Evolutionary conservation across 2,888 invertebrate species (phyloP), one percentile per base, ranked within the genome.

Genomic region (Palloptera scutellata): DNA sequence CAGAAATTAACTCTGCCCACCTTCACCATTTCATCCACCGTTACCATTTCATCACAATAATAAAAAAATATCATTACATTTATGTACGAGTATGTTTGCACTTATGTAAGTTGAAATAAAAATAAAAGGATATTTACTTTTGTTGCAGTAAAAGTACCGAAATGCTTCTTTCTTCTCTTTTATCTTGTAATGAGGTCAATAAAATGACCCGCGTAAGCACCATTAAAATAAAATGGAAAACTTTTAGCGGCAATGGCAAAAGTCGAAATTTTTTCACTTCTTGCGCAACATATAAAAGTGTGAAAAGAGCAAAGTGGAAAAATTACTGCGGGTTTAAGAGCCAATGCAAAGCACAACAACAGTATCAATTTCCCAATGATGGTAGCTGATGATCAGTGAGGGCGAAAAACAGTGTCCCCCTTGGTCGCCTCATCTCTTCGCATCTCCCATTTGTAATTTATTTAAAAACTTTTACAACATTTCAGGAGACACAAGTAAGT

Each of bases 131-230:
- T 64, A 64, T 48, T 51, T 57, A 19, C 57, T 57, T 15, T 30
- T 41, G 30, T 17, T n/a, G 57, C 57, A 57, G 57, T 64, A 64
- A 64, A 63, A 64, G 55, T 57, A n/a, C n/a, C n/a, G 55, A 57
- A 53, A 65, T 53, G 54, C 51, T 53, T n/a, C n/a, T n/a, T 41
- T 43, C 57, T 66, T 55, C 61, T 66, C 61, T 67, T 67, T 66
- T 53, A 69, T 57, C 64, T 43, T 60, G 45, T 67, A 67, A 69
- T 69, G 69, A 67, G 68, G 62, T 62, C 77, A 72, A 79, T 79
- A 77, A 79, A 79, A 77, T 78, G 79, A 77, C 79, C 79, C 78
- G 77, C 78, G 76, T 42, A 59, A 42, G 41, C 45, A 58, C 45
- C 61, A 51, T 41, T 40, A 30, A 40, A n/a, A 11, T n/a, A 20